A percentile compares a stretch with the other conserved stretches of the same genome.
phyloP scores from a whole-genome alignment of 2,797 vertebrate genomes.

The Brotula barbata region DNA sequence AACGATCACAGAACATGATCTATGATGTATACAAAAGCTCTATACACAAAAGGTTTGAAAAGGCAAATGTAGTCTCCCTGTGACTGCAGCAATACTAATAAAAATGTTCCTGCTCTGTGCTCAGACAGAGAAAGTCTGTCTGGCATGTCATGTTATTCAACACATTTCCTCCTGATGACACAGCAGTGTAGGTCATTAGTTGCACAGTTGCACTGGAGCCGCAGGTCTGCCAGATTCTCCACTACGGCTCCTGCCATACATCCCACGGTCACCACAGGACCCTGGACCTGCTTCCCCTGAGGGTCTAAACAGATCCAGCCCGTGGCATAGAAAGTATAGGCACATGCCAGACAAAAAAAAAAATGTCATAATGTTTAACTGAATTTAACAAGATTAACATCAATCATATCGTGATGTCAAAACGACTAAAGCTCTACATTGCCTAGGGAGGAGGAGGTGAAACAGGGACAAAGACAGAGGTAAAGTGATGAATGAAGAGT shows the following conservation, averaged over 20 bases:
- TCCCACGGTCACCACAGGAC: conserved; percentile 59
- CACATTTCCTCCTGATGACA: conserved; percentile 67
- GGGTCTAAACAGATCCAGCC: too few species aligned
- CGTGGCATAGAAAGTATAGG: too few species aligned
- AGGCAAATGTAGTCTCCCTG: conserved; percentile 24
- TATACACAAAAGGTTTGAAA: conserved; percentile 37
- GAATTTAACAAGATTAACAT: too few species aligned
- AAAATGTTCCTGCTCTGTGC: conserved; percentile 44
- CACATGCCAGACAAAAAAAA: conserved; percentile 38
- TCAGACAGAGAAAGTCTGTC: conserved; percentile 50
- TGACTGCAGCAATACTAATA: conserved; percentile 51
- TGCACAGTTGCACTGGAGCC: conserved; percentile 74
- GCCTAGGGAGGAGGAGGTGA: too few species aligned
- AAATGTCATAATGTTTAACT: too few species aligned
- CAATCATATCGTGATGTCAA: too few species aligned
- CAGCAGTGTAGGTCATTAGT: conserved; percentile 83
- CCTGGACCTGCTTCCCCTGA: conserved; percentile 24
- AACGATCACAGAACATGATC: conserved; percentile 46
- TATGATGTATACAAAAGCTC: conserved; percentile 43
- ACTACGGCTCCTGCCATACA: conserved; percentile 51
- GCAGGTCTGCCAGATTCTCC: conserved; percentile 56
- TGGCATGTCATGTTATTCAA: conserved; percentile 66
- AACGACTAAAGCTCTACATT: too few species aligned
- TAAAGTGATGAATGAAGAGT: too few species aligned
- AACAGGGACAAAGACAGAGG: too few species aligned